Conservation (phyloP, 2,797 vertebrate genomes). For the Rhynchonycteris naso region DNA sequence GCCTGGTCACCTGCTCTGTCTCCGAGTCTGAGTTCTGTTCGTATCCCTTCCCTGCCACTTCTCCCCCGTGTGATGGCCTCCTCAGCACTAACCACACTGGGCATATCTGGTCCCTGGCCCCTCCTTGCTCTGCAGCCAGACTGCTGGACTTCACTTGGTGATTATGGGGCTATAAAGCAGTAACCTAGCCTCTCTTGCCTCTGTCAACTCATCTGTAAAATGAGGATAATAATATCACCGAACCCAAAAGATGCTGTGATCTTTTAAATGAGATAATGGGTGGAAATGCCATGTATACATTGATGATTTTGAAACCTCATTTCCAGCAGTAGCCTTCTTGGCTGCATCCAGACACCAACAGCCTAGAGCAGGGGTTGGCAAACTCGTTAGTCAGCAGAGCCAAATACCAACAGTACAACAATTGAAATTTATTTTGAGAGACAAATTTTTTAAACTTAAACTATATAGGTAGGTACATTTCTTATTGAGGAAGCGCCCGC, state of each 20-base stretch:
- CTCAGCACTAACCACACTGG: background rate
- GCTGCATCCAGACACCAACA: background rate
- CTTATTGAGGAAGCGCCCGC: too few species aligned
- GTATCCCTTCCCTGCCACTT: background rate
- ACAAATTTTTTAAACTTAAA: too few species aligned
- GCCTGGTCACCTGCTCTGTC: background rate
- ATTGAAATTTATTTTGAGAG: too few species aligned
- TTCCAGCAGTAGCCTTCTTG: background rate
- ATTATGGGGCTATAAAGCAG: background rate
- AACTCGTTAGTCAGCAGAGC: too few species aligned
- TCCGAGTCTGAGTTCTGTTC: background rate
- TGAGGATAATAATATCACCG: background rate
- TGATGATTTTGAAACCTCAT: background rate
- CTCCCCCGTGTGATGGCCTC: background rate
- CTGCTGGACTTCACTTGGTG: background rate
- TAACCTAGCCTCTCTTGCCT: background rate
- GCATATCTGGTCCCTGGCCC: background rate
- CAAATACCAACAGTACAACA: too few species aligned
- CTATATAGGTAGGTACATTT: too few species aligned
- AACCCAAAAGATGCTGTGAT: background rate
- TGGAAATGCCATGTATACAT: background rate
- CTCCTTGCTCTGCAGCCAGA: background rate
- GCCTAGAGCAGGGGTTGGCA: background rate
- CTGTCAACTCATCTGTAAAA: background rate
- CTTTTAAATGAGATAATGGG: background rate